Evolutionary conservation across 2,113 vertebrate genomes (phyloP), one percentile per base, ranked within the genome.

Genomic region (Actinemys pallida): DNA sequence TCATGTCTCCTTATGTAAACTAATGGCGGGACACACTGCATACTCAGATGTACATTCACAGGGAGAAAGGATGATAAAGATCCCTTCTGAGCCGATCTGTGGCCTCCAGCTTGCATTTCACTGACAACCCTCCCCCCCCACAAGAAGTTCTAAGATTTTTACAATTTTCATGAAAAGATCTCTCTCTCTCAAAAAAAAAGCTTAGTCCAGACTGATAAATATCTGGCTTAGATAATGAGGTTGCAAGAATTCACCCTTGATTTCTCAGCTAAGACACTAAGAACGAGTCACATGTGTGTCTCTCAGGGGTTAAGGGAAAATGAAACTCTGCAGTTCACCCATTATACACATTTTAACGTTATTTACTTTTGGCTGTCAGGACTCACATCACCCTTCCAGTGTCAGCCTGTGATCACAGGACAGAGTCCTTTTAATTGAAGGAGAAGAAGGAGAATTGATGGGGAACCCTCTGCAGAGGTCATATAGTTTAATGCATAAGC

Each of bases 331-430:
- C 82, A 81, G 84, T 50, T 87, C 94, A 83, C 52, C 53, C 42
- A 78, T 47, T 14, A 79, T 57, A 86, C 92, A 92, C 90, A 57
- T 92, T 95, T 84, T 81, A 95, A 81, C 53, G 80, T 24, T 56
- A 87, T 93, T 93, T 95, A 86, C 10, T 94, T 96, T 96, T 96
- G 93, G 89, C 89, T 94, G 84, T 45, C 86, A 84, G 86, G 95
- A 95, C 93, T 94, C 87, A 85, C 52, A 80, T 47, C 81, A 83
- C 86, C 84, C 85, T 94, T 87, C 88, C 78, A 84, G 89, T 94
- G 93, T 95, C 85, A 92, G 89, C 19, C 1, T 95, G 89, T 85
- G 89, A 90, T 53, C 82, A 47, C 89, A 96, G 96, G 84, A 13
- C 47, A n/a, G 78, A 92, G 45, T 75, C 94, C 78, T 86, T 90